A percentile compares a stretch with the other conserved stretches of the same genome.
These are phyloP conservation scores for Stictocephala bisonia DNA, from an alignment of 2,888 invertebrate genomes.

Conservation along the genomic window DNA sequence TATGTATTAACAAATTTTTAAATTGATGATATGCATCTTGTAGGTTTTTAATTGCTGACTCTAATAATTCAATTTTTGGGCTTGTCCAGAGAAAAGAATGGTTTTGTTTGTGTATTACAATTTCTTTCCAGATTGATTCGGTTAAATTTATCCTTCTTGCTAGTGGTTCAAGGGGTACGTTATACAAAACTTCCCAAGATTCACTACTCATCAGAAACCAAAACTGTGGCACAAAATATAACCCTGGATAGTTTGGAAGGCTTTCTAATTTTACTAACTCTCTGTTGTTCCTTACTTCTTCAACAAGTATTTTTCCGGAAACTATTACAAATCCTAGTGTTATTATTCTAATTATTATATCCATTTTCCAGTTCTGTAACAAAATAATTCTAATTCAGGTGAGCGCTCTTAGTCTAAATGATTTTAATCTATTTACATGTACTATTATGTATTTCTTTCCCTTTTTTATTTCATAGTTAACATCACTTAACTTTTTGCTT, in stretches of 20 bases:
- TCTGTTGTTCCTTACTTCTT: no score
- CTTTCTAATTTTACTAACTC: not conserved
- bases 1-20: not conserved
- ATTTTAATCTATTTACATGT: conserved; percentile 24
- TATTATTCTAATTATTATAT: not conserved
- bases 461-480: conserved; percentile 28
- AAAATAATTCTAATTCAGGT: not conserved
- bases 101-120: not conserved
- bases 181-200: conserved; percentile 15
- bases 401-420: conserved; percentile 10
- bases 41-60: not conserved
- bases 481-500: not conserved
- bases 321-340: no score
- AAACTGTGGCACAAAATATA: conserved; percentile 14
- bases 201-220: not conserved
- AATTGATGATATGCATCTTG: not conserved
- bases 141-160: not conserved
- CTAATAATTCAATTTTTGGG: conserved; percentile 9
- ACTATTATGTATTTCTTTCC: not conserved
- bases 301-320: no score
- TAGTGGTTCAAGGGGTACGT: not conserved
- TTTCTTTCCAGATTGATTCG: not conserved
- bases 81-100: not conserved
- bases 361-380: not conserved
- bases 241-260: conserved; percentile 2